Evolutionary conservation across 2,888 invertebrate genomes (phyloP).

Genomic region (Apodemia hepburni): DNA sequence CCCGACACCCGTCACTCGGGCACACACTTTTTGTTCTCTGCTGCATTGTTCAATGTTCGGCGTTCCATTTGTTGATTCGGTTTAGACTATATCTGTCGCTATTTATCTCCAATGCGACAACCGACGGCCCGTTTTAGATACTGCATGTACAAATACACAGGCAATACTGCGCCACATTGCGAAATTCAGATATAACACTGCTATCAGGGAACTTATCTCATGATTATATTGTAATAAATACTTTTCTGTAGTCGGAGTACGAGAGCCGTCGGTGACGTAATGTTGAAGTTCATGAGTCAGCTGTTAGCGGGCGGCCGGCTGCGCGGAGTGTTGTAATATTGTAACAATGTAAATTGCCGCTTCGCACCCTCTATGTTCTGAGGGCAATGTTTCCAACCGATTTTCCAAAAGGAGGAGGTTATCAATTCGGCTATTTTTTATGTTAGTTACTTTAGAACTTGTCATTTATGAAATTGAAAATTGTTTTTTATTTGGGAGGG

Average conservation of each 20-base stretch:
- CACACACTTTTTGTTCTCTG: conserved; percentile 34
- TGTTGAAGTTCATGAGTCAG: not conserved
- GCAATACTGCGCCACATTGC: conserved; percentile 1
- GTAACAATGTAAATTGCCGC: not conserved
- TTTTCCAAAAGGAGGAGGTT: no score
- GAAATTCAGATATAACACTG: not conserved
- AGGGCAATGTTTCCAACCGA: not conserved
- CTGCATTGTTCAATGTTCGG: conserved; percentile 29
- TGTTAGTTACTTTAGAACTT: no score
- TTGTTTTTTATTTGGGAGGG: no score
- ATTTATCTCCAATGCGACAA: conserved; percentile 12
- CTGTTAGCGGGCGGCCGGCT: not conserved
- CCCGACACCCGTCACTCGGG: conserved; percentile 33
- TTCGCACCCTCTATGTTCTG: not conserved
- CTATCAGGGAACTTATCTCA: not conserved
- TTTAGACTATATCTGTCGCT: conserved; percentile 22
- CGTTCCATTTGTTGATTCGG: conserved; percentile 19
- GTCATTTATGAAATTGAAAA: no score
- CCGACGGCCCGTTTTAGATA: not conserved
- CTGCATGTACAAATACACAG: not conserved
- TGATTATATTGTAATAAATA: not conserved
- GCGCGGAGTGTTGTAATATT: not conserved
- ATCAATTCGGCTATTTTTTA: no score
- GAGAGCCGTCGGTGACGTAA: not conserved
- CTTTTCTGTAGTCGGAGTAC: not conserved